Conservation (phyloP, 2,797 vertebrate species). For the Typhlichthys eigenmanni region DNA sequence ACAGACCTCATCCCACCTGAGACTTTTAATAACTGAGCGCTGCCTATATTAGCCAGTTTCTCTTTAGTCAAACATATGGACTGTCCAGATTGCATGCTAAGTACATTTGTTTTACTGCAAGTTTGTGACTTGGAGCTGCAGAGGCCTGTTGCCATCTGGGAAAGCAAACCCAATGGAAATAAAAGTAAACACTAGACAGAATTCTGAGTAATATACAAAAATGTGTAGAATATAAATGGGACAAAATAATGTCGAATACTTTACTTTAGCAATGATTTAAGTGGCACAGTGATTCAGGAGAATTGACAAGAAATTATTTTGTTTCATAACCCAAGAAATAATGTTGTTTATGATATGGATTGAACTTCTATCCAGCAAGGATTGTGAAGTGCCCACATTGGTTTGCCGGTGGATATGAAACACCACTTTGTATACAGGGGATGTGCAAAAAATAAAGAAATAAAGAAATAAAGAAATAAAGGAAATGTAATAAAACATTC, state of each 20-base stretch:
- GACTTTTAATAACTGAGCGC: constrained; percentile 41
- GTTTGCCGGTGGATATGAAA: too few species aligned
- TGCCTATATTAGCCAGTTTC: constrained; percentile 37
- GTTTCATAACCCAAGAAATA: too few species aligned
- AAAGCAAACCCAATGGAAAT: constrained; percentile 9
- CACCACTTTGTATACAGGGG: background rate
- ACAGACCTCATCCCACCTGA: constrained; percentile 39
- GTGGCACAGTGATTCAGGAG: too few species aligned
- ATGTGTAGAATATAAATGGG: background rate
- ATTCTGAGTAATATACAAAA: constrained; percentile 4
- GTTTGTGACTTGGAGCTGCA: constrained; percentile 29
- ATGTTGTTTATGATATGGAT: too few species aligned
- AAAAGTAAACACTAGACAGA: background rate
- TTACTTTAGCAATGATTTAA: too few species aligned
- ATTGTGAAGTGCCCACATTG: too few species aligned
- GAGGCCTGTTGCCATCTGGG: constrained; percentile 37
- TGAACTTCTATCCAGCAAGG: too few species aligned
- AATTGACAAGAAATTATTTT: too few species aligned
- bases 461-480: too few species aligned
- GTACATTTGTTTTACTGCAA: constrained; percentile 48
- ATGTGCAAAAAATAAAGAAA: too few species aligned
- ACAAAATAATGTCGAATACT: too few species aligned
- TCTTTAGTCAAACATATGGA: constrained; percentile 56
- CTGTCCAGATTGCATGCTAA: constrained; percentile 29
- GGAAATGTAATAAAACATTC: too few species aligned